A percentile compares a stretch with the other conserved stretches of the same genome.
phyloP scores from a whole-genome alignment of 2,113 vertebrate genomes.

The Ceyx melanurus region DNA sequence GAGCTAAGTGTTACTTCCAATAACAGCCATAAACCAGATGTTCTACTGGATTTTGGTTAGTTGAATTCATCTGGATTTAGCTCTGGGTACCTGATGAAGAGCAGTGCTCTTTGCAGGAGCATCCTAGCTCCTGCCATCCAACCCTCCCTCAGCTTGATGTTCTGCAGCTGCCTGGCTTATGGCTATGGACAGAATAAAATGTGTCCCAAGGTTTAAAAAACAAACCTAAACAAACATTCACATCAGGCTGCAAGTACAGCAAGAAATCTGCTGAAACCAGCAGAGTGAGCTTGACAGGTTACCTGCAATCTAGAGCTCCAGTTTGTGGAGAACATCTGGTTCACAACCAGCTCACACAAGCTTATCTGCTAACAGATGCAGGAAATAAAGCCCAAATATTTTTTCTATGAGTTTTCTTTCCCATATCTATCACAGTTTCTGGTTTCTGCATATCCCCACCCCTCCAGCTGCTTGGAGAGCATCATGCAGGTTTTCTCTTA shows the following conservation, averaged over 20 bases:
- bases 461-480: neutral
- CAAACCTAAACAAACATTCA: neutral
- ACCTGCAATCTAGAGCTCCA: neutral
- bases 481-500: constrained; percentile 43
- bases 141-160: neutral
- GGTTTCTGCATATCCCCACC: neutral
- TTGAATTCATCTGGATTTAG: neutral
- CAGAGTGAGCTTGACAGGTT: neutral
- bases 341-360: neutral
- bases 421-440: neutral
- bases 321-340: neutral
- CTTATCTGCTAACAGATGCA: neutral
- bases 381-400: neutral
- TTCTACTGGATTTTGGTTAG: neutral
- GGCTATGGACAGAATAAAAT: neutral
- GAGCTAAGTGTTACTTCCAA: neutral
- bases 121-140: neutral
- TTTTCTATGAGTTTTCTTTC: neutral
- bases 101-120: neutral
- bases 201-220: neutral
- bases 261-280: neutral
- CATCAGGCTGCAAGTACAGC: neutral
- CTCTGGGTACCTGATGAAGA: neutral
- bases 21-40: neutral
- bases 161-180: neutral